Evolutionary conservation across 2,113 vertebrate species (phyloP).

Genomic region (Pimephales promelas): DNA sequence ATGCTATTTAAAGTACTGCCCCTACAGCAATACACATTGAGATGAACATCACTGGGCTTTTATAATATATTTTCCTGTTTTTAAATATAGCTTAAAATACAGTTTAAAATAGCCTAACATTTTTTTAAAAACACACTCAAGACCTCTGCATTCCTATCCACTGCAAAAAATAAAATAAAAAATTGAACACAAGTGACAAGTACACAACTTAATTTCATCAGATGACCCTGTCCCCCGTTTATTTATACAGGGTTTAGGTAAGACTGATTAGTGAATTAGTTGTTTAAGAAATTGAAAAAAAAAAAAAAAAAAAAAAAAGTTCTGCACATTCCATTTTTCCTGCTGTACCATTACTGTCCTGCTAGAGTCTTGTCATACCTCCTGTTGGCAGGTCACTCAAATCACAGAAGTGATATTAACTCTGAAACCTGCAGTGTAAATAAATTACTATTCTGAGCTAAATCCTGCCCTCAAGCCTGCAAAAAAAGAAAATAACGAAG

Average conservation of each 20-base stretch:
- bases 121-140: background rate
- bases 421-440: conserved; percentile 16
- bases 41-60: background rate
- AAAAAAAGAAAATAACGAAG: conserved; percentile 24
- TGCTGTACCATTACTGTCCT: background rate
- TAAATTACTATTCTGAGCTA: conserved; percentile 25
- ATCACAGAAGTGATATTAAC: background rate
- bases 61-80: background rate
- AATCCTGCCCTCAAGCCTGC: background rate
- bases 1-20: background rate
- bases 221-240: background rate
- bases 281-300: background rate
- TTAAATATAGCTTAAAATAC: background rate
- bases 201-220: no score
- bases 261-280: background rate
- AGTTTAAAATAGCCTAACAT: background rate
- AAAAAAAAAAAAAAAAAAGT: background rate
- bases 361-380: background rate
- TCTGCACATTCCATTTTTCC: background rate
- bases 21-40: background rate
- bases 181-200: background rate
- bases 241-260: background rate
- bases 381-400: conserved; percentile 15
- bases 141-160: background rate
- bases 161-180: background rate